phyloP scores from a whole-genome alignment of 2,797 vertebrate species.

The Tarsius wallacei region DNA sequence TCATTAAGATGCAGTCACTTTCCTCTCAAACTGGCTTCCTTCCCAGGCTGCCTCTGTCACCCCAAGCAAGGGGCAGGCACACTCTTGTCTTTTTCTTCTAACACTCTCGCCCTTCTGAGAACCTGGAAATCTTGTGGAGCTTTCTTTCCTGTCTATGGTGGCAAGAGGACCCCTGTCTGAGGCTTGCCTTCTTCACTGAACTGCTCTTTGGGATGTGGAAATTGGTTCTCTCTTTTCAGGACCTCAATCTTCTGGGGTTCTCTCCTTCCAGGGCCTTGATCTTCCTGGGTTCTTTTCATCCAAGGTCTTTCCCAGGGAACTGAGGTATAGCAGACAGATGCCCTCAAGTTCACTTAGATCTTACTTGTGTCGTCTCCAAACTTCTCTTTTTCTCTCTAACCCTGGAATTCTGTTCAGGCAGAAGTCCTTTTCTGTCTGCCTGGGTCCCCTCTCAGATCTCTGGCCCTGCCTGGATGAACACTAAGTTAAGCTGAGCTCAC shows the following conservation, averaged over 20 bases:
- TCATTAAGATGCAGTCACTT: not conserved
- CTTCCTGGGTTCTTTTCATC: too few species aligned
- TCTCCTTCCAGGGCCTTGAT: too few species aligned
- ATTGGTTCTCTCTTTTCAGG: too few species aligned
- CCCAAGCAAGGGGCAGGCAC: not conserved
- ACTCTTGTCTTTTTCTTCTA: not conserved
- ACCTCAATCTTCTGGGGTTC: too few species aligned
- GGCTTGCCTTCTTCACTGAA: not conserved
- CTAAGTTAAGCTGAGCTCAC: too few species aligned
- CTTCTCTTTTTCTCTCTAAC: not conserved
- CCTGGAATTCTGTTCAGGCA: not conserved
- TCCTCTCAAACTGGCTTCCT: not conserved
- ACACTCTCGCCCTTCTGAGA: not conserved
- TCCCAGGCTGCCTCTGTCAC: not conserved
- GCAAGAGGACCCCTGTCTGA: not conserved
- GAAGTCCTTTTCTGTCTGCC: fast-evolving
- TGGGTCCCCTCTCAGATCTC: not conserved
- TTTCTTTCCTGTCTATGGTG: not conserved
- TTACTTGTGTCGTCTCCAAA: not conserved
- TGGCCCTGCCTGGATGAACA: too few species aligned
- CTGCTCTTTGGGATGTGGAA: too few species aligned
- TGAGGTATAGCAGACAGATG: not conserved
- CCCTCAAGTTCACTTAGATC: not conserved
- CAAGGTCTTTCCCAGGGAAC: fast-evolving
- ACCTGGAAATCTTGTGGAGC: not conserved